These are phyloP conservation scores for Malurus alboscapulatus DNA, from an alignment of 2,113 vertebrate genomes.

Conservation along the genomic window DNA sequence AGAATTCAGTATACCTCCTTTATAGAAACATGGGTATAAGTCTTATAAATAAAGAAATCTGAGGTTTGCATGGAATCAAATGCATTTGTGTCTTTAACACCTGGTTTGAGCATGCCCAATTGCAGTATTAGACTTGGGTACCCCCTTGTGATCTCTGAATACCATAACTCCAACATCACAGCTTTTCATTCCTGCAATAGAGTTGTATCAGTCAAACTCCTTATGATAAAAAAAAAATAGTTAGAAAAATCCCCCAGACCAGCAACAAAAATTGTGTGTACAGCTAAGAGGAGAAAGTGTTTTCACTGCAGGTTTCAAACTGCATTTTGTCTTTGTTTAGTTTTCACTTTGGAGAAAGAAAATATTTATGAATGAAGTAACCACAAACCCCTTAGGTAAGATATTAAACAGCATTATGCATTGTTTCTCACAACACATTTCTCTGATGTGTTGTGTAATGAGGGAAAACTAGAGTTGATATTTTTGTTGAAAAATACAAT, in stretches of 20 bases:
- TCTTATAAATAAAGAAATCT: background rate
- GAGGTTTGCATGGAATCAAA: background rate
- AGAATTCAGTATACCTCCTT: background rate
- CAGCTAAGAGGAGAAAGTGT: background rate
- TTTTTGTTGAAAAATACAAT: background rate
- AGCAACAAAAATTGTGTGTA: background rate
- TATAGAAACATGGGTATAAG: background rate
- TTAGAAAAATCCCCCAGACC: rapidly evolving
- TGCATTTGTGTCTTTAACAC: background rate
- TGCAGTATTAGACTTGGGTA: background rate
- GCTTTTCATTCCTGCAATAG: background rate
- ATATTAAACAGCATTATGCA: background rate
- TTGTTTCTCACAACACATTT: background rate
- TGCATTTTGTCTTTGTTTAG: background rate
- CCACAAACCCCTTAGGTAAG: background rate
- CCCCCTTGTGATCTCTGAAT: background rate
- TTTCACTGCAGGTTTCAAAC: background rate
- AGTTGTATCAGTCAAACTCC: background rate
- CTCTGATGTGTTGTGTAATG: background rate
- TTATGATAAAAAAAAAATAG: background rate
- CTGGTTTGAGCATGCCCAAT: rapidly evolving
- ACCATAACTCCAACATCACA: rapidly evolving
- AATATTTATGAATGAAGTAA: background rate
- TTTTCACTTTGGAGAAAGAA: background rate
- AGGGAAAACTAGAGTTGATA: background rate